Evolutionary conservation across 2,797 vertebrate species (phyloP), one percentile per base, ranked within the genome.

Genomic region (Pangasius djambal): DNA sequence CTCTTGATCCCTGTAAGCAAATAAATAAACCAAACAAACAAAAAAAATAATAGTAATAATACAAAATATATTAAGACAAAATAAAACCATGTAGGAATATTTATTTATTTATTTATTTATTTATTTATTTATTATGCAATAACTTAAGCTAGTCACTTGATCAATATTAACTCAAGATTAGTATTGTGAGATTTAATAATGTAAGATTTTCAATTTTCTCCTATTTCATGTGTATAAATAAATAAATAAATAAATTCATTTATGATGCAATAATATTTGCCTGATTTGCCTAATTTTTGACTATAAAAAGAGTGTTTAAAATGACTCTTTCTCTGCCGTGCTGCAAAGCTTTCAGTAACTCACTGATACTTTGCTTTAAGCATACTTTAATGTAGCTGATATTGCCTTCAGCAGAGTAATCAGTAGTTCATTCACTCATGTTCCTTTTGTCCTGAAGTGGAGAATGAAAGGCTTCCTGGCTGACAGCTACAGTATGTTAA

Each of bases 401-500:
- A 69, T 86, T 81, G 50, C 65, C 50, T 44, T 34, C 28, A 72
- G 88, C 18, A 28, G 52, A 34, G 75, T 82, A 82, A 89, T 89
- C 84, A 74, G 85, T 65, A 72, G 37, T 86, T 89, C 31, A 61
- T 86, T 74, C 75, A 61, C 65, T 89, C 22, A 31, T 86, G 74
- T 77, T 88, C 87, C 48, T 81, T 63, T 48, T 81, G 63, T 89
- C 63, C 75, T 81, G 72, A 79, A 89, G 63, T 18, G 28, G 37
- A 52, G 75, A 89, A 86, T 89, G 67, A 89, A 89, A 89, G 65
- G 59, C 77, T 89, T 89, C 88, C 77, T 86, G 88, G 37, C 84
- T 89, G 77, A 74, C 77, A 74, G 84, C 88, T 89, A 89, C 84
- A 82, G 65, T 89, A 89, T 89, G 88, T 77, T 89, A 89, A 86